Evolutionary conservation across 2,888 invertebrate genomes (phyloP), one percentile per base, ranked within the genome.

Genomic region (Dioctria rufipes): DNA sequence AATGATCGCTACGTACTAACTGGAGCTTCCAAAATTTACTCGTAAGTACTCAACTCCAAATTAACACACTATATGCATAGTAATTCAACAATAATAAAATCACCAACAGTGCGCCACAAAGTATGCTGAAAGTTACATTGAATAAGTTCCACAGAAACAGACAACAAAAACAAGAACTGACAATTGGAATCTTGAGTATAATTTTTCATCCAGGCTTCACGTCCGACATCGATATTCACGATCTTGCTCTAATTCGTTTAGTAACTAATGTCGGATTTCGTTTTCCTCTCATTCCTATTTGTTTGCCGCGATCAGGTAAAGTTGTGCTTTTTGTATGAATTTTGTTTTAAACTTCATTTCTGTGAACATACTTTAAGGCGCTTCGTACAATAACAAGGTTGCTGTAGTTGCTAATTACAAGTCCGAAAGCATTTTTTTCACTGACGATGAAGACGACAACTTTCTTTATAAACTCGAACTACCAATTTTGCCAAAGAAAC

Each of bases 1-100:
- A 96, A 95, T 86, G 96, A 96, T 89, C 92, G 94, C 89, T 96
- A 96, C 85, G 95, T 96, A 39, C 89, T 96, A 71, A 95, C 95
- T 0, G 96, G 96, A 0, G 96, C 96, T 0, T 11, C 42, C 39
- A 37, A 42, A 75, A 43, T 75, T 37, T 60, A 60, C 43, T 40
- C 5, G 43, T 75, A 43, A 5, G 54, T 58, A 54, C 4, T 60
- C 13, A 5, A 6, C 60, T 3, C 60, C 60, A 25, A 25, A 25
- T 25, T 25, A 25, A 25, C 25, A 60, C n/a, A 6, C 25, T 60
- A 3, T n/a, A 11, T 8, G 11, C n/a, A 39, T 46, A 37, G 25
- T 2, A 67, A n/a, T 13, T 40, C 40, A 25, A 69, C 25, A 69
- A 69, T 11, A 40, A 51, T 11, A 3, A 54, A 6, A 69, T 42